Percentiles rank a stretch among this genome's conserved stretches.
phyloP scores from a whole-genome alignment of 2,888 invertebrate species.

The Rhagonycha fulva region DNA sequence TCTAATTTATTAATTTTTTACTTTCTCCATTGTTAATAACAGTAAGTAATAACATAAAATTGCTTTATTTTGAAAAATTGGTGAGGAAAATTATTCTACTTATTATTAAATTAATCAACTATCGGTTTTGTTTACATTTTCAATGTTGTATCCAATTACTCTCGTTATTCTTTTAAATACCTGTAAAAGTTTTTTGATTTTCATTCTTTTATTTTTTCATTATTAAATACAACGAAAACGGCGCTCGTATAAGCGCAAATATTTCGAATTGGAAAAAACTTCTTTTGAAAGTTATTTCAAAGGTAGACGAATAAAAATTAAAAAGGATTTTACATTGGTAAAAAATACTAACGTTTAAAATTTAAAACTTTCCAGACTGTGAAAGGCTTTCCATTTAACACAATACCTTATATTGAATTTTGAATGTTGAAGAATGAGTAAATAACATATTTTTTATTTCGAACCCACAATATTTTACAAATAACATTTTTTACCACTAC shows the following conservation, averaged over 20 bases:
- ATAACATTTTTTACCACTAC: neutral
- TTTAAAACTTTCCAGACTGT: neutral
- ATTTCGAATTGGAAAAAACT: neutral
- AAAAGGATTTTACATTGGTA: neutral
- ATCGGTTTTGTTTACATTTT: neutral
- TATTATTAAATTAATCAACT: neutral
- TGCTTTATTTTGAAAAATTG: neutral
- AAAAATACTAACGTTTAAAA: neutral
- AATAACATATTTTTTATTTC: neutral
- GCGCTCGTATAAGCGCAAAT: neutral
- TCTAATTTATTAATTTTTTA: too few relatives aligned
- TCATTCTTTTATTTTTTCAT: neutral
- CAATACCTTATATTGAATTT: neutral
- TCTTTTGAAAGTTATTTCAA: neutral
- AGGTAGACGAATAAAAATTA: neutral
- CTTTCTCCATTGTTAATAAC: too few relatives aligned
- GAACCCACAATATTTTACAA: neutral
- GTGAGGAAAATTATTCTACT: neutral
- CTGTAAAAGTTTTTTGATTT: neutral
- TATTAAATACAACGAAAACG: neutral
- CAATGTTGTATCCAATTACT: neutral
- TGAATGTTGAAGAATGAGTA: neutral
- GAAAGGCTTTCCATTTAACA: neutral
- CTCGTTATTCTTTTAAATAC: neutral
- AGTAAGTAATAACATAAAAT: too few relatives aligned